Conservation (phyloP, 2,113 vertebrate species). For the Poeciliopsis retropinna region DNA sequence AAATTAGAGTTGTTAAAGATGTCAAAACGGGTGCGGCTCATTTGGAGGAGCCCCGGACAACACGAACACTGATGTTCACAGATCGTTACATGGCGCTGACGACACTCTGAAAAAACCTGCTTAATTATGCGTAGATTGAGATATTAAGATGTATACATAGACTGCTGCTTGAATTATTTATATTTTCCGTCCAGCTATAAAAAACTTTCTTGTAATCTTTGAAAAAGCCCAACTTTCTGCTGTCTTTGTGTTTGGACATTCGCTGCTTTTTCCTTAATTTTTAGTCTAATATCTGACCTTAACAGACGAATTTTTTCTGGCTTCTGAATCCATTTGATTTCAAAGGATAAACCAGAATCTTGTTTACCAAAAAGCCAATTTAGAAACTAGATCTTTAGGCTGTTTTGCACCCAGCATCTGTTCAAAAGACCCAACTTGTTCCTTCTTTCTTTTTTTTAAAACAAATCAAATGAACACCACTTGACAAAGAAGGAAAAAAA, state of each 20-base stretch:
- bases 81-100: not conserved
- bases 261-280: not conserved
- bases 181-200: not conserved
- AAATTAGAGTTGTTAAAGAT: conserved; percentile 71
- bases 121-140: not conserved
- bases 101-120: not conserved
- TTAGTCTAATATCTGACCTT: not conserved
- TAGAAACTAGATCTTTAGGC: not conserved
- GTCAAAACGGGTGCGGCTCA: conserved; percentile 54
- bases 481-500: no score
- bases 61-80: conserved; percentile 9
- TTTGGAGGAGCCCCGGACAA: conserved; percentile 53
- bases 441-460: no score
- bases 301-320: not conserved
- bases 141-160: not conserved
- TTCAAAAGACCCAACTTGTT: no score
- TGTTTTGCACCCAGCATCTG: no score
- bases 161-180: not conserved
- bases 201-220: not conserved
- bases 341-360: no score
- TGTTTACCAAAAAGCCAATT: not conserved
- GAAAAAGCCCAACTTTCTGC: not conserved
- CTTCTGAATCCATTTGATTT: not conserved
- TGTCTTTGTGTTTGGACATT: not conserved
- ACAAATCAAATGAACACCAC: no score